phyloP scores from a whole-genome alignment of 2,113 vertebrate genomes.

The Tychaedon coryphoeus region DNA sequence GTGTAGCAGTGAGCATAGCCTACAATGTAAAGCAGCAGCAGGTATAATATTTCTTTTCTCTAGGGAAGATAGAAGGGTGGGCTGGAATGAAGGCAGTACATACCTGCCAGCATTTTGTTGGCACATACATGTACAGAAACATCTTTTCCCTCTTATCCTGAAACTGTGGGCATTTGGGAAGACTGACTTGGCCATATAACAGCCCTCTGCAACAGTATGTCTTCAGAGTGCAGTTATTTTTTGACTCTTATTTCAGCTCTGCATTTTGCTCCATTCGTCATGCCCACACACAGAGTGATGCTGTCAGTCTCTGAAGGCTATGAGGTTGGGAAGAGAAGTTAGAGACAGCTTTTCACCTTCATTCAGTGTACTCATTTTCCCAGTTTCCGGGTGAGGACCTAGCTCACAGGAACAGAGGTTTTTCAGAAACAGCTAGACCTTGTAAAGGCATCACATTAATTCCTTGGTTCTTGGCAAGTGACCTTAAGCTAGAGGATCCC shows the following conservation, averaged over 20 bases:
- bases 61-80: background rate
- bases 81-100: background rate
- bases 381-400: background rate
- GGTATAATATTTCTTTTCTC: background rate
- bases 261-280: background rate
- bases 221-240: background rate
- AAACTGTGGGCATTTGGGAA: background rate
- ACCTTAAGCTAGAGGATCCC: background rate
- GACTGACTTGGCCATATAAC: background rate
- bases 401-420: background rate
- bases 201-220: background rate
- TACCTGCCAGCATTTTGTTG: background rate
- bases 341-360: background rate
- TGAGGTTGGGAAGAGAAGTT: background rate
- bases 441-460: accelerated
- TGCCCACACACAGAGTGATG: background rate
- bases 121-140: background rate
- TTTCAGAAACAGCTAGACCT: background rate
- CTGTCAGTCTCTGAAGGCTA: background rate
- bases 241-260: background rate
- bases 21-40: background rate
- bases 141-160: background rate
- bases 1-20: background rate
- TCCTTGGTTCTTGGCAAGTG: background rate
- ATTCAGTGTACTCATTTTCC: background rate